Base-by-base conservation (phyloP, 2,113 vertebrate genomes). In the Tragelaphus strepsiceros region DNA sequence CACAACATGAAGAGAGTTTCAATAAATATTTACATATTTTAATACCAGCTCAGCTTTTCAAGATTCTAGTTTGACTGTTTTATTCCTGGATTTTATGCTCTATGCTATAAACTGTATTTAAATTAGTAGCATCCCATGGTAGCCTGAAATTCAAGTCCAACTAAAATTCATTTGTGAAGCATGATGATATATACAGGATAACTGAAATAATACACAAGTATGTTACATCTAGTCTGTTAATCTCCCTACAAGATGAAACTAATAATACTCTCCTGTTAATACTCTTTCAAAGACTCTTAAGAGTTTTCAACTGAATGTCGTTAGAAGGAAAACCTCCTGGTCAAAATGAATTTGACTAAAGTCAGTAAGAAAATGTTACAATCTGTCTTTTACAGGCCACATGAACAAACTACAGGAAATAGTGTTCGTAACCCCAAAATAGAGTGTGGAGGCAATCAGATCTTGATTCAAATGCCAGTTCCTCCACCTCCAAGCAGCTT, bases 131-230 rank as follows among this genome's bases (percentile, higher is more conserved):
- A 90, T 22, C 26, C 46, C 61, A 88, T n/a, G 16, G 81, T 85
- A 87, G 49, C 13, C 5, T 85, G 46, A 97, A 95, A 96, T 61
- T 30, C 19, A 96, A 95, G 9, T 21, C 91, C 49, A 97, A 81
- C 24, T 64, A 88, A 92, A 96, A 67, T 32, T 92, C 43, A 86
- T 91, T 32, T 91, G 26, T 83, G 7, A 21, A 91, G 6, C 39
- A 43, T 81, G 78, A 62, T 61, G 61, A 97, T 39, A 28, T 78
- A 94, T 5, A 67, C 1, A 93, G 5, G 9, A 92, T 92, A 88
- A 85, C 24, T 49, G 84, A 97, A 96, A 91, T 85, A 90, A 82
- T 77, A 43, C 88, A n/a, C 53, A 19, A 71, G 61, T 82, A 30
- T 88, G 19, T 51, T 88, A 90, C 14, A 86, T 62, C 39, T 74